Evolutionary conservation across 2,888 invertebrate species (phyloP), one percentile per base, ranked within the genome.

Genomic region (Hypomecis punctinalis): DNA sequence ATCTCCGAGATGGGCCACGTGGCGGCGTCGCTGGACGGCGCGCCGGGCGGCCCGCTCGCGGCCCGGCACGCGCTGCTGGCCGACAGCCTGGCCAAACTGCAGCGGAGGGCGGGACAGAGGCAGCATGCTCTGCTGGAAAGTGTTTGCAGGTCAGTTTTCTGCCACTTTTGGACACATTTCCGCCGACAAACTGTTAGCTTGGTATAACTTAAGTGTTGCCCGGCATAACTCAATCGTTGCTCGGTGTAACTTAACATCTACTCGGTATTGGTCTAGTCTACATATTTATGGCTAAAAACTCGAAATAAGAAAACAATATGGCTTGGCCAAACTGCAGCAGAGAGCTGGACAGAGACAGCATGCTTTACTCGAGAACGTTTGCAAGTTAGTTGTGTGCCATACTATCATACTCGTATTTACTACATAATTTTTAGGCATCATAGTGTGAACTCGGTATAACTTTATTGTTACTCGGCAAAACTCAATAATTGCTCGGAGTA

Each of bases 1-100:
- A 97, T 99, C 37, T 96, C 96, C 3, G 98, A 98, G 94, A 98
- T 99, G 96, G 97, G 98, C 1, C 96, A 96, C 81, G 96, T 96
- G 64, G 98, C 98, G 2, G 94, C 96, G 42, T 94, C 95, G 1
- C 96, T 99, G 96, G 95, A 95, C 68, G 94, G 95, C 5, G 96
- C 96, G 0, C 97, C 97, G 79, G 95, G 96, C 56, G 97, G 96
- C 76, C 95, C 96, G 7, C 96, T 99, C 72, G 93, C 95, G 8
- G 95, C 95, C 69, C 94, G 97, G 37, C 97, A 97, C 82, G 94
- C 95, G 55, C 91, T 95, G 49, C 94, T 98, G 51, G 95, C 95
- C 10, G 97, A 96, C 80, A 95, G 97, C 81, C 94, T 98, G 75
- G 95, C 96, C 79, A 94, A 96, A 0, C 90, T 98, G 72, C 97